A percentile compares a stretch with the other conserved stretches of the same genome.
Evolutionary conservation across 2,113 vertebrate genomes (phyloP).

Genomic region (Chloebia gouldiae): DNA sequence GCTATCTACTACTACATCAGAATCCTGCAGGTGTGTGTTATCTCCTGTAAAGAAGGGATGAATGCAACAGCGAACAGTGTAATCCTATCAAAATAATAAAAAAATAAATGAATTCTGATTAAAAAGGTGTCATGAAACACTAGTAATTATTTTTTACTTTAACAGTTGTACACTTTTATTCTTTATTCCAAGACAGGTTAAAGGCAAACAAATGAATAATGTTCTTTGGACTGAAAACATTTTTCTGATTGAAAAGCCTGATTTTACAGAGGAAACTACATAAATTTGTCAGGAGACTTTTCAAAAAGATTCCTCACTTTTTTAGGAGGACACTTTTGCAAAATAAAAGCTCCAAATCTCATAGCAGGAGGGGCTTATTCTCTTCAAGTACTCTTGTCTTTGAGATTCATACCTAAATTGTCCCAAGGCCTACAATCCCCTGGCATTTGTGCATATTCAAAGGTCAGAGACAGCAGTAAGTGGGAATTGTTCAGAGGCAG

Average conservation of each 20-base stretch:
- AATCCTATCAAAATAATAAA: not conserved
- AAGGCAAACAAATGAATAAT: not conserved
- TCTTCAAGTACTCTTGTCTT: not conserved
- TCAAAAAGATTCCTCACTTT: not conserved
- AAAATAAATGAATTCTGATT: not conserved
- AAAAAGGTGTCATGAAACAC: not conserved
- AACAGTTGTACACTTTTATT: not conserved
- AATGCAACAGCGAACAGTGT: not conserved
- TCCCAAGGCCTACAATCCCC: not conserved
- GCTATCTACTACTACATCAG: not conserved
- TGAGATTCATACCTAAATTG: not conserved
- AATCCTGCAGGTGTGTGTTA: not conserved
- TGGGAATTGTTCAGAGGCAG: not conserved
- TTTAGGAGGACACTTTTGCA: not conserved
- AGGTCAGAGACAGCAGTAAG: not conserved
- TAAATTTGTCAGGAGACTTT: not conserved
- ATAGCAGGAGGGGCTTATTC: not conserved
- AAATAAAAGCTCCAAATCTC: not conserved
- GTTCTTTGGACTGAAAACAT: not conserved
- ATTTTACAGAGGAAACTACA: not conserved
- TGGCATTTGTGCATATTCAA: not conserved
- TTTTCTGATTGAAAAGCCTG: not conserved
- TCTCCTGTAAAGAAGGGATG: not conserved
- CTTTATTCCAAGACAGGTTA: not conserved
- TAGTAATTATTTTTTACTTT: not conserved